Evolutionary conservation across 2,888 invertebrate genomes (phyloP).

Genomic region (Cylloceria caligata): DNA sequence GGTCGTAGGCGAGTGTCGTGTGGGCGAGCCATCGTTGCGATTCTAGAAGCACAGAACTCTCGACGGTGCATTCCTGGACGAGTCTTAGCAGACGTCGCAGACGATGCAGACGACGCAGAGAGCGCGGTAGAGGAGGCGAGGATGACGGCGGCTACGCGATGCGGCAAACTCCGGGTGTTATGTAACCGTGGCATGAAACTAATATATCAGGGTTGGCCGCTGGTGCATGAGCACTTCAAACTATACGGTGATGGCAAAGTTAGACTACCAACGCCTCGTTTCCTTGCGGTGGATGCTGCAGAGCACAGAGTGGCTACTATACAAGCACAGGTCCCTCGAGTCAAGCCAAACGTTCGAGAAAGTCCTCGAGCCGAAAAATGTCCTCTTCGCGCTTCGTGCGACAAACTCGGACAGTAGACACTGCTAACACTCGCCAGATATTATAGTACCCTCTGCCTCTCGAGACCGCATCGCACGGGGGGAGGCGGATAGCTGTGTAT

Average conservation of each 20-base stretch:
- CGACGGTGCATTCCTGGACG: slow-evolving; percentile 65
- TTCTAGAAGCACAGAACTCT: slow-evolving; percentile 33
- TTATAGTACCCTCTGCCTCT: slow-evolving; percentile 34
- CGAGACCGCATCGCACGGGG: slow-evolving; percentile 15
- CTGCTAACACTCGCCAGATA: slow-evolving; percentile 35
- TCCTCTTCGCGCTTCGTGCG: slow-evolving; percentile 19
- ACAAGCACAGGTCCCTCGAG: slow-evolving; percentile 29
- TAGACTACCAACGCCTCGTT: slow-evolving; percentile 63
- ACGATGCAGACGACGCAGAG: slow-evolving; percentile 34
- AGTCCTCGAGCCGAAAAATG: slow-evolving; percentile 38
- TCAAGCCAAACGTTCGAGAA: slow-evolving; percentile 29
- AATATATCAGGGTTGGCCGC: slow-evolving; percentile 77
- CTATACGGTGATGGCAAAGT: slow-evolving; percentile 50
- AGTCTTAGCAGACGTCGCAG: slow-evolving; percentile 55
- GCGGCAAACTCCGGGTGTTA: slow-evolving; percentile 75
- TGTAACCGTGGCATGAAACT: slow-evolving; percentile 78
- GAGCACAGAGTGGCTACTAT: slow-evolving; percentile 25
- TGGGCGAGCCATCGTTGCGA: slow-evolving; percentile 50
- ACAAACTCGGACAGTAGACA: slow-evolving; percentile 44
- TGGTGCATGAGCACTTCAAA: slow-evolving; percentile 4
- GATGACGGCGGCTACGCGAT: slow-evolving; percentile 77
- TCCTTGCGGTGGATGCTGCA: slow-evolving; percentile 29
- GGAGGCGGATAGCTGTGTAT: slow-evolving; percentile 34
- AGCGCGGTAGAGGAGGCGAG: slow-evolving; percentile 54
- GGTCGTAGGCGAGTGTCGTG: slow-evolving; percentile 60